A percentile compares a stretch with the other conserved stretches of the same genome.
Conservation (phyloP, 2,797 vertebrate species). For the Phataginus tricuspis region DNA sequence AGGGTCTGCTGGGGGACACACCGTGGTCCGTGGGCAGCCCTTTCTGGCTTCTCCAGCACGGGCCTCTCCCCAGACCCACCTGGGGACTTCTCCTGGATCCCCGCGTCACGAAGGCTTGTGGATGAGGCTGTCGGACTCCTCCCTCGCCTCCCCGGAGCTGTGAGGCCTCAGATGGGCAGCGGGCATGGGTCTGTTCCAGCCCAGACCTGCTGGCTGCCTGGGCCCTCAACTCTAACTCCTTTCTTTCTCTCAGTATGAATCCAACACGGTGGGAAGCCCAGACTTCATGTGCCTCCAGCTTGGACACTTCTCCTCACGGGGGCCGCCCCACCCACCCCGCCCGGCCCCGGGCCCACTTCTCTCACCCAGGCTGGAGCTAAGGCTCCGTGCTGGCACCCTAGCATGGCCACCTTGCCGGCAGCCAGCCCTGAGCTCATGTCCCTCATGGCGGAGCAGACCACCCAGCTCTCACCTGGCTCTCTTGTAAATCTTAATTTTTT, state of each 20-base stretch:
- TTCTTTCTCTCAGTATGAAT: not conserved
- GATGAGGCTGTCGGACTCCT: not conserved
- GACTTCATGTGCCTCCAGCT: not conserved
- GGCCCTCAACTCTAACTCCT: not conserved
- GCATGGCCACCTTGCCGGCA: accelerated
- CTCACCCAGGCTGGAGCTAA: not conserved
- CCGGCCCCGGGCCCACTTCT: not conserved
- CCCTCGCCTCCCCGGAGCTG: no score
- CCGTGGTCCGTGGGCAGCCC: no score
- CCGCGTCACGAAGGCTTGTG: no score
- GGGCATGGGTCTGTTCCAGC: no score
- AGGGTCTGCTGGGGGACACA: no score
- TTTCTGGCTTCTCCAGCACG: no score
- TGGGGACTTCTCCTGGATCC: no score
- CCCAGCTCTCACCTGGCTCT: not conserved
- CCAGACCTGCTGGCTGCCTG: not conserved
- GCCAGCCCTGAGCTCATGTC: not conserved
- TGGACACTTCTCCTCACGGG: accelerated
- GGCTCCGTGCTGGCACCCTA: no score
- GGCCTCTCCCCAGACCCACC: no score
- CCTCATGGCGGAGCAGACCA: not conserved
- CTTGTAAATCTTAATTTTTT: no score
- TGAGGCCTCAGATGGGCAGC: no score
- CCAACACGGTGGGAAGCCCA: not conserved
- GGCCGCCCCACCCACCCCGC: not conserved